Base-by-base conservation (phyloP, 2,113 vertebrate genomes). In the Megalops atlanticus region DNA sequence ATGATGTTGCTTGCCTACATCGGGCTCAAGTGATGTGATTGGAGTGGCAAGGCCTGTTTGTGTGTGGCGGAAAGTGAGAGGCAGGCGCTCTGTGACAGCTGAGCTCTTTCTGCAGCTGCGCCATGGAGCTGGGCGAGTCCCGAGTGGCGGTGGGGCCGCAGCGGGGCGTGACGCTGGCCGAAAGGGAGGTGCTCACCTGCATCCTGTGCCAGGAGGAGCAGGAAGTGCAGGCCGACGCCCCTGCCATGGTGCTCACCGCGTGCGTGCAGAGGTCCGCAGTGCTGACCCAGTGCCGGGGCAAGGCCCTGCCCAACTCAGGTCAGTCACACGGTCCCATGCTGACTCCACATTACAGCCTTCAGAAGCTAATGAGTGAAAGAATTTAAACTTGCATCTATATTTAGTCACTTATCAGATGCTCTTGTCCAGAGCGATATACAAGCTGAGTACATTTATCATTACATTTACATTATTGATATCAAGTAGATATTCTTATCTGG, bases 181-280 rank as follows among this genome's bases (percentile, higher is more conserved):
- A 96, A 86, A 95, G 96, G 84, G 97, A 97, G 89, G 84, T 95
- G 82, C 91, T 99, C 86, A 99, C 96, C 43, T 99, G 98, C 90
- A 99, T 99, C 84, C 95, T 99, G 27, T 99, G 98, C 89, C 98
- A 99, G 90, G 98, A 99, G 89, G 98, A 99, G 80, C 97, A 99
- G 87, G 97, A 99, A 89, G 96, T 99, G 33, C 92, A 90, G 79
- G 89, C 96, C 85, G 94, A 93, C 83, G 94, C 93, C 85, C 91
- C 93, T 83, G 96, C 97, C 82, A 99, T 99, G 97, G 98, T 99
- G 3, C 93, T 99, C 82, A 96, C 98, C 0, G 96, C 96, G 14
- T 98, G 97, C 89, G 97, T 99, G 78, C 98, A 99, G 92, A 96
- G 96, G 89, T 99, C 98, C 74, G 98, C 97, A 2, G 95, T 96